Conservation (phyloP, 2,113 vertebrate species). For the Ahaetulla prasina region DNA sequence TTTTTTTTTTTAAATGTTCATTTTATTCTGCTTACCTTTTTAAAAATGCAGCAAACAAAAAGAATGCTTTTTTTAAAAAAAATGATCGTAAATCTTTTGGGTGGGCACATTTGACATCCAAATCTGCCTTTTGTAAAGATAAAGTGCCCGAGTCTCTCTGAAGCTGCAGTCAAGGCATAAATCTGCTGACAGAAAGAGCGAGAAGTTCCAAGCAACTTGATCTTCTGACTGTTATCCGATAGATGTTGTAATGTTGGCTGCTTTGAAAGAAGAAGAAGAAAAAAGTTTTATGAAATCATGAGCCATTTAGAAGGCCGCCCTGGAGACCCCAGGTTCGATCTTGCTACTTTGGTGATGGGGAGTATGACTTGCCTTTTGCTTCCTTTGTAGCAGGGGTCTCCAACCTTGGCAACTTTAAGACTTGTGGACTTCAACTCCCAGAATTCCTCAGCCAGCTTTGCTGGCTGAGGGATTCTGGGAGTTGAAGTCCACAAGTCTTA, state of each 20-base stretch:
- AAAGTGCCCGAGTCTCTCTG: not conserved
- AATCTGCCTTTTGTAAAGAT: not conserved
- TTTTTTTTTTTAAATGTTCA: not conserved
- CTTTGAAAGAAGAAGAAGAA: rapidly evolving
- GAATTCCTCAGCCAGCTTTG: too few species aligned
- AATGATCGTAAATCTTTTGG: not conserved
- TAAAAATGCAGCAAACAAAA: not conserved
- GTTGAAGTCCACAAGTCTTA: too few species aligned
- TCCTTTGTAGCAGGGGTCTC: not conserved
- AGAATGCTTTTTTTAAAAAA: not conserved
- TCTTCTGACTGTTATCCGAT: not conserved
- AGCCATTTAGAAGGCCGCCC: not conserved
- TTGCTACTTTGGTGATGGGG: not conserved
- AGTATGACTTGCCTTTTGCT: not conserved
- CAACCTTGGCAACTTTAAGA: too few species aligned
- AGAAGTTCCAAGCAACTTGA: rapidly evolving
- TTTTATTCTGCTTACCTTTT: not conserved
- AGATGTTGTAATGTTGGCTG: not conserved
- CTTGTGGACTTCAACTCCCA: too few species aligned
- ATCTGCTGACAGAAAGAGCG: not conserved
- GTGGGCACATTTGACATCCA: not conserved
- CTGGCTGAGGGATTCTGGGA: too few species aligned
- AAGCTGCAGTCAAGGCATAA: not conserved
- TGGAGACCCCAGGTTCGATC: rapidly evolving
- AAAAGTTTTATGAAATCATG: constrained; percentile 1